These are phyloP conservation scores for Procambarus clarkii DNA, from an alignment of 1,140 invertebrate species.

Conservation along the genomic window DNA sequence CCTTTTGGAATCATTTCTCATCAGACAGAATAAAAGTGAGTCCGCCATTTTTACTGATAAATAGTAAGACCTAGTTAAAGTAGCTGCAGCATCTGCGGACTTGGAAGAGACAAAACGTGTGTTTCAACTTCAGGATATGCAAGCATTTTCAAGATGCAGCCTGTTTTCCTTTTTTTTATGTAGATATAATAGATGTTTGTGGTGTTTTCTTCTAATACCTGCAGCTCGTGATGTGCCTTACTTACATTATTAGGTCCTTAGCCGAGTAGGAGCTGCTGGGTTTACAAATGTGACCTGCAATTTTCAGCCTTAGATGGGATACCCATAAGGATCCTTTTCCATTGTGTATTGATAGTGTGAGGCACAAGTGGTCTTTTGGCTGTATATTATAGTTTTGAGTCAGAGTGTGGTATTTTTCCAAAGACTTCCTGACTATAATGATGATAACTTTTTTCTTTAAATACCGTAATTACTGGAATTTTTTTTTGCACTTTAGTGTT, in stretches of 20 bases:
- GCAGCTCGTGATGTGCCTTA: constrained; percentile 68
- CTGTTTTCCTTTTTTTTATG: constrained; percentile 34
- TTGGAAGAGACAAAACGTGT: not conserved
- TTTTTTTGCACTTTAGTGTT: not conserved
- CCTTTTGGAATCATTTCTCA: not conserved
- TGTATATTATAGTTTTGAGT: constrained; percentile 27
- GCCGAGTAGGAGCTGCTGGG: constrained; percentile 62
- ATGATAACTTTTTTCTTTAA: constrained; percentile 19
- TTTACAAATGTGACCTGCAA: constrained; percentile 66
- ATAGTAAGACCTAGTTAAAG: not conserved
- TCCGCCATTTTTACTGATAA: not conserved
- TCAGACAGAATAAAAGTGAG: not conserved
- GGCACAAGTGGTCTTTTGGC: constrained; percentile 19
- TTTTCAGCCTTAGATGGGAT: constrained; percentile 68
- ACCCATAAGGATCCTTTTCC: constrained; percentile 61
- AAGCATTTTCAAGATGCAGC: constrained; percentile 31
- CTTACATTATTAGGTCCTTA: constrained; percentile 60
- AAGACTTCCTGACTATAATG: constrained; percentile 53
- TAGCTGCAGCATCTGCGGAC: not conserved
- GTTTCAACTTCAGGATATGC: not conserved
- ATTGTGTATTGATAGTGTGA: constrained; percentile 36
- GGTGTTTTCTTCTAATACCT: constrained; percentile 49
- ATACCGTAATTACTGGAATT: not conserved
- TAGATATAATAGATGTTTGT: constrained; percentile 59
- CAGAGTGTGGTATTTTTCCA: constrained; percentile 55